Evolutionary conservation across 92 coral and sea anemone genomes (phyloP), one percentile per base, ranked within the genome.

Genomic region (Epizoanthus illoricatus): DNA sequence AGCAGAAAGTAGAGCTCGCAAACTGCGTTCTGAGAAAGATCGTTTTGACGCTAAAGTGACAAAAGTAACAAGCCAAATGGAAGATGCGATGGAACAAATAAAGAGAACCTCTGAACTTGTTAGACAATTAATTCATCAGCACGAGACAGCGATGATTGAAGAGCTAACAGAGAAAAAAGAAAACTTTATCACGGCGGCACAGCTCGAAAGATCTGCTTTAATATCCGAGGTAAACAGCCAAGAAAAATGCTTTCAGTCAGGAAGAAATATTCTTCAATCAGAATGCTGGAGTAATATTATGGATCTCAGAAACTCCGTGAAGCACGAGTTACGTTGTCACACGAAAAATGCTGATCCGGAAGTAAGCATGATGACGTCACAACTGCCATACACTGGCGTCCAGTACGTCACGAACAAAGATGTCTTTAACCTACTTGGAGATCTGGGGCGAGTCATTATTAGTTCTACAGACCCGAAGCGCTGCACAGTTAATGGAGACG

Each of bases 381-480:
- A 62, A 43, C 82, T 78, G 20, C 82, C 82, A 5, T 78, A 62
- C 65, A 58, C 66, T 23, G 63, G 71, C 24, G 65, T 78, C 61
- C 71, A 78, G 42, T 78, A 78, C 28, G 71, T 63, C 58, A 66
- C 71, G 0, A 62, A 54, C 60, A 78, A 78, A 61, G 82, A 78
- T 12, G 18, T 78, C 13, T 62, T 78, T 23, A 47, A 63, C 52
- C 24, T 45, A 71, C 61, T 78, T 2, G 82, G 82, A 78, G 71
- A 78, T 17, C 52, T 78, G 12, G 82, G 82, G 5, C 15, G 71
- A 78, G 65, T 78, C 66, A 42, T 54, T 39, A 70, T 78, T 10
- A 78, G 82, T 54, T 63, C 82, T 4, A 78, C 82, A n/a, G 82
- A 78, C 40, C 82, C 82, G 3, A 78, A 62, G 57, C 39, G 65